These are phyloP conservation scores for Bubo bubo DNA, from an alignment of 2,113 vertebrate genomes.

Conservation along the genomic window DNA sequence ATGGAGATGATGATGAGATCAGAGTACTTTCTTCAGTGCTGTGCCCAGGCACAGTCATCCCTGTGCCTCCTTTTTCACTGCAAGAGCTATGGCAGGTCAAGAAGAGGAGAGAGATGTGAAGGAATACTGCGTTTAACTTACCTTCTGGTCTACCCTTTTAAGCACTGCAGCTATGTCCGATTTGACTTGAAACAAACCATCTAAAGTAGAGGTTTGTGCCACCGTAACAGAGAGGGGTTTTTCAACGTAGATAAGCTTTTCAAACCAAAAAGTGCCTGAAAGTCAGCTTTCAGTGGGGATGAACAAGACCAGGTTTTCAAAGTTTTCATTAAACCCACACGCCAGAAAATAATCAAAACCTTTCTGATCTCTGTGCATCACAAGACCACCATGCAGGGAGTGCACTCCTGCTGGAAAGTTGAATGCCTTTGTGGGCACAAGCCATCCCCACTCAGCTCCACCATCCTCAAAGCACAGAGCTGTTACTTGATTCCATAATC, in stretches of 20 bases:
- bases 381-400: neutral
- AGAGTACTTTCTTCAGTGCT: neutral
- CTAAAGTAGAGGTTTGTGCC: fast-evolving
- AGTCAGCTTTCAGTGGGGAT: neutral
- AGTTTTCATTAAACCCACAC: neutral
- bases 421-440: neutral
- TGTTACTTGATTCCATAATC: neutral
- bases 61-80: neutral
- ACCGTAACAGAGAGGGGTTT: neutral
- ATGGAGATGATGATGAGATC: neutral
- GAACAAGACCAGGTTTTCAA: neutral
- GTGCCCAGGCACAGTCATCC: neutral
- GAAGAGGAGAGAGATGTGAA: neutral
- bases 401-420: fast-evolving
- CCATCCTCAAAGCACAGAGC: neutral
- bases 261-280: neutral
- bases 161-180: neutral
- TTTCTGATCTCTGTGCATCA: neutral
- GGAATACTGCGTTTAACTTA: neutral
- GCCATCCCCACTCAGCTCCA: neutral
- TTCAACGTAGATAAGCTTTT: neutral
- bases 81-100: neutral
- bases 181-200: neutral
- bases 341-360: neutral
- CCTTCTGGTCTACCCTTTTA: neutral